Evolutionary conservation across 2,797 vertebrate species (phyloP).

Genomic region (Schizopygopsis pylzovi): DNA sequence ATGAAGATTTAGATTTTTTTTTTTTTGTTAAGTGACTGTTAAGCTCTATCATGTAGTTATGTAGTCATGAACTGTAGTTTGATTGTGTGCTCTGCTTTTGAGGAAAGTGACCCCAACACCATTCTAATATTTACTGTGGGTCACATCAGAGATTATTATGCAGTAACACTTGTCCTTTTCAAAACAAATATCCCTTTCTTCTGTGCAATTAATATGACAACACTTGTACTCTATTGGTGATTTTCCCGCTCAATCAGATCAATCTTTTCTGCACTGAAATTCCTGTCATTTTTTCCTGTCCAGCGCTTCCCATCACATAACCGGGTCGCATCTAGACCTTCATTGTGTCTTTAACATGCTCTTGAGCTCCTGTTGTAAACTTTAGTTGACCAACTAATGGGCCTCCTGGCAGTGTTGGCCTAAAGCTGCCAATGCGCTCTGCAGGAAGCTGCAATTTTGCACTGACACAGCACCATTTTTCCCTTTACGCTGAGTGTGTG

Average conservation of each 20-base stretch:
- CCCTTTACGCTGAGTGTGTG: conserved; percentile 55
- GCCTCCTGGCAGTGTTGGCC: conserved; percentile 30
- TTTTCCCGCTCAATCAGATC: neutral
- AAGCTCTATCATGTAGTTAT: neutral
- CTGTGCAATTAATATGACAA: neutral
- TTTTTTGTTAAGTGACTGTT: too few species aligned
- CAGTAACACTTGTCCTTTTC: neutral
- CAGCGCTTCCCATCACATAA: conserved; percentile 19
- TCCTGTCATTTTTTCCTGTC: neutral
- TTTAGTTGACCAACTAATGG: conserved; percentile 17
- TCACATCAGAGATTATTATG: neutral
- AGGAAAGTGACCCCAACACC: conserved; percentile 7
- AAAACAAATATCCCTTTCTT: neutral
- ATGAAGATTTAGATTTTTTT: too few species aligned
- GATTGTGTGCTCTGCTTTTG: conserved; percentile 1
- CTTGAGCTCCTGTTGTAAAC: conserved; percentile 60
- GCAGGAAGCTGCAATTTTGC: conserved; percentile 59
- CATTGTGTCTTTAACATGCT: conserved; percentile 63
- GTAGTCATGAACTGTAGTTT: neutral
- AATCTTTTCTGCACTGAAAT: neutral
- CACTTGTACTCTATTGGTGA: neutral
- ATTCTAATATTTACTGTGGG: neutral
- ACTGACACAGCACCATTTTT: conserved; percentile 66
- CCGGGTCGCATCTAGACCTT: conserved; percentile 45
- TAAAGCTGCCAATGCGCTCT: conserved; percentile 58